Conservation (phyloP, 2,113 vertebrate genomes). For the Dissostichus mawsoni region DNA sequence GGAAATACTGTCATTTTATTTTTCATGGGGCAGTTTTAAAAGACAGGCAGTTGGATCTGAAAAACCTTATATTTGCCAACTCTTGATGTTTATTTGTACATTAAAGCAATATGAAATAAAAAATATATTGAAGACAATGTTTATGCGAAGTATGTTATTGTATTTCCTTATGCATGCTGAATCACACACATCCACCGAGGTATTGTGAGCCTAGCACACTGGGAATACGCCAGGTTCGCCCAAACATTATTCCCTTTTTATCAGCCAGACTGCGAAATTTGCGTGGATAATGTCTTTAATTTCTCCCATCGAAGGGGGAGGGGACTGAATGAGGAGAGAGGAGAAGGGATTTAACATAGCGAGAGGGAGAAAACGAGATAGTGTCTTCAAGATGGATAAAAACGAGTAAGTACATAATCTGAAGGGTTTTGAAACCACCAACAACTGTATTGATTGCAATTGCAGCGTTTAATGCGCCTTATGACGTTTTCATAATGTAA, state of each 20-base stretch:
- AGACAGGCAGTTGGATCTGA: too few relatives aligned
- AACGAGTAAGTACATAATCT: slow-evolving; percentile 84
- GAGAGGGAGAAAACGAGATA: slow-evolving; percentile 82
- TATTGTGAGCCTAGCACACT: neutral
- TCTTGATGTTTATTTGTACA: neutral
- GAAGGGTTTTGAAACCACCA: neutral
- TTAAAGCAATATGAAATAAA: slow-evolving; percentile 21
- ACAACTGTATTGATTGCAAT: neutral
- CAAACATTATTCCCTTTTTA: slow-evolving; percentile 52
- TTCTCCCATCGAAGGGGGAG: slow-evolving; percentile 86
- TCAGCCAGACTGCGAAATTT: slow-evolving; percentile 70
- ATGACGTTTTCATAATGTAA: slow-evolving; percentile 32
- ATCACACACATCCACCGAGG: neutral
- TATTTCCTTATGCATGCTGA: neutral
- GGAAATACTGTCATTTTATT: neutral
- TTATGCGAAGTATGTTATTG: neutral
- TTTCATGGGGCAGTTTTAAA: neutral
- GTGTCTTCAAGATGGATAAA: slow-evolving; percentile 86
- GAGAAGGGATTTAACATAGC: slow-evolving; percentile 86
- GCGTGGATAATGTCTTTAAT: slow-evolving; percentile 85
- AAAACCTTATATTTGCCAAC: neutral
- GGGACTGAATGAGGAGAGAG: slow-evolving; percentile 85
- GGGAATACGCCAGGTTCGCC: slow-evolving; percentile 2
- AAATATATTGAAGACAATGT: neutral
- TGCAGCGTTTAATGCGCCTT: slow-evolving; percentile 8